Conservation (phyloP, 2,113 vertebrate genomes). For the Steatornis caripensis region DNA sequence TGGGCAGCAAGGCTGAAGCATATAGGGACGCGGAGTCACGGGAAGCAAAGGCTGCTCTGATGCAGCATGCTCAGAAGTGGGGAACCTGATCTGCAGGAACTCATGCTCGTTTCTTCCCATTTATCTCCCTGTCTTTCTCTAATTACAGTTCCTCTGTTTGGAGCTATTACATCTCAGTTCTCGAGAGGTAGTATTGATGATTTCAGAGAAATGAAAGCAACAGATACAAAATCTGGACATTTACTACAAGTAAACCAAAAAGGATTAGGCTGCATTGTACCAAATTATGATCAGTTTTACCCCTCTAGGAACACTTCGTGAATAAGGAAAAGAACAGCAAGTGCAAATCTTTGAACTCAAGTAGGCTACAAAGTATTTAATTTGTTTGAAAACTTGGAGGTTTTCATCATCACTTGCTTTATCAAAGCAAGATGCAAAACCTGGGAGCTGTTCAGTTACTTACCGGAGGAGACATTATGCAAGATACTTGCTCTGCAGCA, state of each 20-base stretch:
- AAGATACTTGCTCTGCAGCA: neutral
- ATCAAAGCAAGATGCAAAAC: neutral
- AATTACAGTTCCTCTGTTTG: neutral
- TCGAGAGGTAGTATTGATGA: neutral
- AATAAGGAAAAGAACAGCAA: neutral
- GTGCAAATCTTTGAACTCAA: neutral
- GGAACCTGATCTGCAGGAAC: neutral
- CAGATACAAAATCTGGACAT: neutral
- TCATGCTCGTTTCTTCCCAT: neutral
- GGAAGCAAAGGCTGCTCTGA: neutral
- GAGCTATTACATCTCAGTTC: neutral
- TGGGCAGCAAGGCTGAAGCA: neutral
- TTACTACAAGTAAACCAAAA: neutral
- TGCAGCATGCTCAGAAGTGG: neutral
- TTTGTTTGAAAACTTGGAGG: neutral
- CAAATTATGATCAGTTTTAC: neutral
- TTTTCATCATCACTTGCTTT: neutral
- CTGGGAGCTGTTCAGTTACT: neutral
- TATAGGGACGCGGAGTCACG: rapidly evolving
- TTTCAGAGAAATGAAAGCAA: slow-evolving; percentile 14
- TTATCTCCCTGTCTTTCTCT: neutral
- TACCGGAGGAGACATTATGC: neutral
- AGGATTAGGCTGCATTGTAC: neutral
- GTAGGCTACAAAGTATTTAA: neutral
- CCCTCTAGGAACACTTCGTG: neutral